These are phyloP conservation scores for Falco berigora DNA, from an alignment of 2,797 vertebrate species.

Conservation along the genomic window DNA sequence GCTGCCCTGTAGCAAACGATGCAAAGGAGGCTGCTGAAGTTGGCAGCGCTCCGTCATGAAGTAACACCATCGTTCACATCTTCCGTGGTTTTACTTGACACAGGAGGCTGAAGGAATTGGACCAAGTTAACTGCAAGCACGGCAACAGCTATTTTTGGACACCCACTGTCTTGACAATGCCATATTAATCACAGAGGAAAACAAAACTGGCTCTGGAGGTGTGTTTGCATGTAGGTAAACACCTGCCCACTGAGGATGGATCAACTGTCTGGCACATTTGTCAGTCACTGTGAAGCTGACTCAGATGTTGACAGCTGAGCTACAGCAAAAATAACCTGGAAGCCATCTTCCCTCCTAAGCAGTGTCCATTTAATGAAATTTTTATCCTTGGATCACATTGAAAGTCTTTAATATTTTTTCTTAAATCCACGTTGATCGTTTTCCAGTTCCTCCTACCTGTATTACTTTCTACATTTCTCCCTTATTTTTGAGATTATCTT, in stretches of 20 bases:
- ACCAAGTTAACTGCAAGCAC: not conserved
- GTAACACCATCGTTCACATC: rapidly evolving
- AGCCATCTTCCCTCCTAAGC: not conserved
- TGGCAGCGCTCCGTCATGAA: not conserved
- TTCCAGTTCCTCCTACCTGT: not conserved
- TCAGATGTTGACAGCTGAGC: not conserved
- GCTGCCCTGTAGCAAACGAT: not conserved
- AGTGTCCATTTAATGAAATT: not conserved
- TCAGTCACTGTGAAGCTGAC: not conserved
- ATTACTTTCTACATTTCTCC: not conserved
- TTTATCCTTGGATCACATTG: not conserved
- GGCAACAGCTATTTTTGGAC: not conserved
- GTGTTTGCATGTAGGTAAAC: not conserved
- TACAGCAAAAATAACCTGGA: not conserved
- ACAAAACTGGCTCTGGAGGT: not conserved
- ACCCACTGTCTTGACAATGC: not conserved
- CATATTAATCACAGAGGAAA: not conserved
- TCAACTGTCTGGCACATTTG: not conserved
- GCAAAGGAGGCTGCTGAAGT: not conserved
- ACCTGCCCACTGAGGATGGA: not conserved
- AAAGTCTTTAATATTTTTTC: not conserved
- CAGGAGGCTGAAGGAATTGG: not conserved
- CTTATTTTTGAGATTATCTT: not conserved
- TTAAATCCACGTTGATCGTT: not conserved
- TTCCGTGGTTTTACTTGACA: not conserved